phyloP scores from a whole-genome alignment of 2,113 vertebrate genomes.

The Melanostigma gelatinosum region DNA sequence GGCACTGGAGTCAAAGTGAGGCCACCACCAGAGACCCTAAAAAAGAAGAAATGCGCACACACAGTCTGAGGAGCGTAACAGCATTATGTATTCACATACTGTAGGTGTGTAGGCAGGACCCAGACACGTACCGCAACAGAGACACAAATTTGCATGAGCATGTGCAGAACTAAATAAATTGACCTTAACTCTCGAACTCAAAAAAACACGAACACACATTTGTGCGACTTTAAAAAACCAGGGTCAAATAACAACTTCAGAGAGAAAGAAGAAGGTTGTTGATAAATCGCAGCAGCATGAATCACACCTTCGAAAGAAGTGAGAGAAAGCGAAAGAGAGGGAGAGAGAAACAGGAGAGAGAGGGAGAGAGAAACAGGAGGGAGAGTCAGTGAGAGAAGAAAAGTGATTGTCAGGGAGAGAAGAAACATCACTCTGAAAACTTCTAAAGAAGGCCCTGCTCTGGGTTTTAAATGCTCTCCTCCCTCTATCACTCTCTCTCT shows the following conservation, averaged over 20 bases:
- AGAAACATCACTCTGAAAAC: slow-evolving; percentile 81
- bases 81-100: slow-evolving; percentile 77
- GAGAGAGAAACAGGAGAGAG: slow-evolving; percentile 38
- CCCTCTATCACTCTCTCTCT: slow-evolving; percentile 77
- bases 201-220: slow-evolving; percentile 61
- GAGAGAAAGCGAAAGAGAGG: slow-evolving; percentile 38
- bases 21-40: slow-evolving; percentile 68
- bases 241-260: slow-evolving; percentile 69
- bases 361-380: slow-evolving; percentile 49
- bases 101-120: slow-evolving; percentile 71
- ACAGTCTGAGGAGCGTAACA: slow-evolving; percentile 43
- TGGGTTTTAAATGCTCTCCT: slow-evolving; percentile 83
- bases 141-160: slow-evolving; percentile 73
- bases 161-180: slow-evolving; percentile 76
- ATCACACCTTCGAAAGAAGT: slow-evolving; percentile 54
- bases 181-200: slow-evolving; percentile 69
- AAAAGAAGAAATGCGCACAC: slow-evolving; percentile 63
- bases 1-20: slow-evolving; percentile 70
- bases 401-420: slow-evolving; percentile 82
- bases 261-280: slow-evolving; percentile 7
- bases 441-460: slow-evolving; percentile 82
- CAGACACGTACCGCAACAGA: slow-evolving; percentile 67
- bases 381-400: slow-evolving; percentile 66
- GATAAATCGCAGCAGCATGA: slow-evolving; percentile 40
- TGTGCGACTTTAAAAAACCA: slow-evolving; percentile 57